These are phyloP conservation scores for Glaucidium brasilianum DNA, from an alignment of 2,113 vertebrate species.

Conservation along the genomic window DNA sequence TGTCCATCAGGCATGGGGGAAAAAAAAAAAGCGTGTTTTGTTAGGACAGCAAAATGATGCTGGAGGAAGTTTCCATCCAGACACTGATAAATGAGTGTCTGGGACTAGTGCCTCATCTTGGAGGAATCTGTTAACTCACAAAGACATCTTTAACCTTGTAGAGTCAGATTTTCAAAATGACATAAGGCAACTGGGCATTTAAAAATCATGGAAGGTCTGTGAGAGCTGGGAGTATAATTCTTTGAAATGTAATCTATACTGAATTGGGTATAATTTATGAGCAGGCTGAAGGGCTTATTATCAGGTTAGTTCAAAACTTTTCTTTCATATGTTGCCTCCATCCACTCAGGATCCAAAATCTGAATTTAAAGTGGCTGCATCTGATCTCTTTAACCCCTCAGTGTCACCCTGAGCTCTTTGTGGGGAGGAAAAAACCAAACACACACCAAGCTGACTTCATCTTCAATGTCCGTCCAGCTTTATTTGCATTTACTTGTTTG, in stretches of 20 bases:
- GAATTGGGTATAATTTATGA: neutral
- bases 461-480: neutral
- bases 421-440: neutral
- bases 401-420: neutral
- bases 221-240: neutral
- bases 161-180: neutral
- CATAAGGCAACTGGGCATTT: neutral
- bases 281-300: neutral
- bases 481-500: neutral
- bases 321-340: neutral
- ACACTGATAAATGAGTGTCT: neutral
- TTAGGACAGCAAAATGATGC: neutral
- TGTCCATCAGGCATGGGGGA: neutral
- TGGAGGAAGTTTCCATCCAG: neutral
- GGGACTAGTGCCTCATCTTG: neutral
- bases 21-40: neutral
- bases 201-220: neutral
- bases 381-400: neutral
- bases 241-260: neutral
- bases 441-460: neutral
- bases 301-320: neutral
- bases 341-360: neutral
- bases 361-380: neutral
- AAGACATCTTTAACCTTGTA: neutral
- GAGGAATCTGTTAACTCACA: neutral